Evolutionary conservation across 2,797 vertebrate genomes (phyloP), one percentile per base, ranked within the genome.

Genomic region (Petrocephalus schoutedeni): DNA sequence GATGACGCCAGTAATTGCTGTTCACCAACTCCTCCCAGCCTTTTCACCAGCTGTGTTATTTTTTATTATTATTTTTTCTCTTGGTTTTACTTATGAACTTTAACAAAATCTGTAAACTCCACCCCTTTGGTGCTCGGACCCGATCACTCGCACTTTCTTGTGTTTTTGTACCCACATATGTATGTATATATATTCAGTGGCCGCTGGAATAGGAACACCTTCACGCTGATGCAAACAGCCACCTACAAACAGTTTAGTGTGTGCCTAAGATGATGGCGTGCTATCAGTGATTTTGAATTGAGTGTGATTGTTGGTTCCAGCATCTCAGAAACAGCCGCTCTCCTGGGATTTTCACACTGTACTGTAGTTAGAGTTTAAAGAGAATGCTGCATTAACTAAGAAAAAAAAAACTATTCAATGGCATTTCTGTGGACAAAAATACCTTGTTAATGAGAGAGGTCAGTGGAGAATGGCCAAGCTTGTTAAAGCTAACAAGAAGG

Each of bases 401-500:
- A 64, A 64, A 67, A 67, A 67, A 16, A 36, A 12, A 71, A 36
- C 12, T 16, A 36, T 71, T 71, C 32, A 36, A 71, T 71, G 28
- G 28, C 28, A 71, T 71, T 71, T 36, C 21, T 71, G 64, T 36
- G 28, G 28, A 71, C 64, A 71, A 16, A 71, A 71, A 71, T 36
- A 71, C 64, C 64, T 36, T 36, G 12, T 2, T 71, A 71, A 71
- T 71, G 64, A 71, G 64, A 36, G 64, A 71, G 64, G 64, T 71
- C 64, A 71, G 12, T 12, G 28, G 28, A 71, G 64, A 71, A 36
- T 71, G 64, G 32, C 28, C 4, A 36, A 32, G 64, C 64, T 71
- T 71, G 64, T 71, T 71, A 71, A 71, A 71, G 64, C 64, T 71
- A 71, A 71, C 64, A 71, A 12, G 64, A 71, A 71, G 32, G 64